Evolutionary conservation across 2,797 vertebrate species (phyloP).

Genomic region (Toxotes lorentzi): DNA sequence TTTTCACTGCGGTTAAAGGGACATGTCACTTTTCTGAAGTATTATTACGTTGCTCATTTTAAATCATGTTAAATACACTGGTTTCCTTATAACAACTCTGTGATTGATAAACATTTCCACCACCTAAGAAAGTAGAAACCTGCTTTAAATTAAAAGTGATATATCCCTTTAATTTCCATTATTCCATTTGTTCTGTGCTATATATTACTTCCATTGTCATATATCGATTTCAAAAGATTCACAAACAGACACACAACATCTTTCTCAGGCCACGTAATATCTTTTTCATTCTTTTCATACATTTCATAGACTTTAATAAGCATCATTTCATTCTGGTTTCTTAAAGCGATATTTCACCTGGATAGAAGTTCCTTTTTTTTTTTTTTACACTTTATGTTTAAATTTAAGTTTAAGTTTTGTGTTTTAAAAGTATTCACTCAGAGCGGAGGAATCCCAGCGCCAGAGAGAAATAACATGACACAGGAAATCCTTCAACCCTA

Average conservation of each 20-base stretch:
- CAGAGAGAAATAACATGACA: no score
- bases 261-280: conserved; percentile 21
- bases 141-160: conserved; percentile 20
- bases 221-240: conserved; percentile 41
- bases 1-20: conserved; percentile 36
- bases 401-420: not conserved
- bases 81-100: conserved; percentile 6
- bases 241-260: conserved; percentile 43
- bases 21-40: conserved; percentile 31
- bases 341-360: conserved; percentile 37
- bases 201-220: conserved; percentile 46
- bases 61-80: not conserved
- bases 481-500: no score
- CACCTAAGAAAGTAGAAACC: not conserved
- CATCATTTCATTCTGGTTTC: conserved; percentile 24
- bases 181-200: conserved; percentile 40
- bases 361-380: not conserved
- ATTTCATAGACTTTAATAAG: conserved; percentile 33
- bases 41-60: conserved; percentile 5
- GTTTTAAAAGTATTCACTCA: no score
- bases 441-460: no score
- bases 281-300: conserved; percentile 29
- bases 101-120: not conserved
- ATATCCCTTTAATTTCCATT: conserved; percentile 35
- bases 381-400: not conserved